Conservation (phyloP, 2,888 invertebrate species). For the Anaspis maculata region DNA sequence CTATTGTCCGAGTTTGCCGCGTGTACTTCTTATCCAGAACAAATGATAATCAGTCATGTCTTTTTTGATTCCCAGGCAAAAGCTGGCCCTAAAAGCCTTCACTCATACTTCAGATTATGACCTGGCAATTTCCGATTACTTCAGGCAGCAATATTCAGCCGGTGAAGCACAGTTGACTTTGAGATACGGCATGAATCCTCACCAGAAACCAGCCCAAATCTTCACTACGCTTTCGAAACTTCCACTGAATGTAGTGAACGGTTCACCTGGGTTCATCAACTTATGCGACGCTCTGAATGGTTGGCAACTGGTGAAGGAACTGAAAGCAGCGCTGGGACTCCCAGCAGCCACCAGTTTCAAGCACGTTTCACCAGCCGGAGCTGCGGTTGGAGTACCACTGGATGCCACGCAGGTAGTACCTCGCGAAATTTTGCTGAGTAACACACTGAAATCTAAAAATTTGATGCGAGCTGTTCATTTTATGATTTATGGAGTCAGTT, state of each 20-base stretch:
- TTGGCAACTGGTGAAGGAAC: constrained; percentile 90
- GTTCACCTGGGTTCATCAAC: constrained; percentile 95
- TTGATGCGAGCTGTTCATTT: too few relatives aligned
- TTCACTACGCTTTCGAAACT: constrained; percentile 71
- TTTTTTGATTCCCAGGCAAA: constrained; percentile 48
- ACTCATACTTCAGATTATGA: constrained; percentile 95
- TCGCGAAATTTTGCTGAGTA: too few relatives aligned
- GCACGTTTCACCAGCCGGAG: constrained; percentile 97
- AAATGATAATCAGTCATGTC: too few relatives aligned
- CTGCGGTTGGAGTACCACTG: constrained; percentile 82
- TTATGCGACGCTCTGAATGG: constrained; percentile 95
- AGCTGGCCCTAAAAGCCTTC: constrained; percentile 86
- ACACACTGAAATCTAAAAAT: too few relatives aligned
- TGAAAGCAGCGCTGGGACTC: constrained; percentile 67
- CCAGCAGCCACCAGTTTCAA: constrained; percentile 97
- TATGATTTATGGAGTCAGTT: too few relatives aligned
- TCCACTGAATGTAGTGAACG: constrained; percentile 84
- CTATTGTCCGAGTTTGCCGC: background rate
- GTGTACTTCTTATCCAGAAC: background rate
- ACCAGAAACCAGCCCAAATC: constrained; percentile 92
- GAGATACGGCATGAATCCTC: constrained; percentile 96
- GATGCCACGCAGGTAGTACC: constrained; percentile 57
- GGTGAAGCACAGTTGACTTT: constrained; percentile 73
- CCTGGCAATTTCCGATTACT: constrained; percentile 88
- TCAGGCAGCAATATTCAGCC: constrained; percentile 79